Evolutionary conservation across 1,140 invertebrate genomes (phyloP), one percentile per base, ranked within the genome.

Genomic region (Drosophila funebris): DNA sequence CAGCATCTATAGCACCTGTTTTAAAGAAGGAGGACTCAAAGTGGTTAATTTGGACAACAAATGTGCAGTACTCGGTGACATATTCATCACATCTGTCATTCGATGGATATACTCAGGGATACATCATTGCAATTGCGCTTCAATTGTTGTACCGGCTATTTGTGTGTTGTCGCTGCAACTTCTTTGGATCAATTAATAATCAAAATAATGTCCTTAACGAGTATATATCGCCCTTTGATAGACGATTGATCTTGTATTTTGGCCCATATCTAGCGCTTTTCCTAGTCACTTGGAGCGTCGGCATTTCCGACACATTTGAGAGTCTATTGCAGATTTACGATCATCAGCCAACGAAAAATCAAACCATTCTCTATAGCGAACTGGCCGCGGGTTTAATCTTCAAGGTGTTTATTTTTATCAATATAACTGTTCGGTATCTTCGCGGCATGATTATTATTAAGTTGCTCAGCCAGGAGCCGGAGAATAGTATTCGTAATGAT

Each of bases 381-480:
- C 13, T 80, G 1, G 1, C 3, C 6, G 6, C 63, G 11, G 11
- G 4, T 0, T 0, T 80, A 1, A 0, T 63, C 0, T 76, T 76
- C 9, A 81, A 81, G 36, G 0, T 81, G 3, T 3, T 80, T 0
- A 20, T 64, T 5, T 0, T 75, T 11, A 5, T 18, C 18, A 61
- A 76, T 37, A 18, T 37, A 0, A 6, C 14, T 7, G 4, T 11
- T 2, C 20, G 64, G 0, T 6, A 4, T 14, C 27, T 57, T 4
- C 73, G 62, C 20, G 11, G 7, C 31, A 36, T 16, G 4, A 0
- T 20, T 3, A 8, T 44, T 0, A 0, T 80, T 0, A 8, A 22
- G 0, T 0, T 37, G 0, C 33, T 73, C 0, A 1, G 14, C 0
- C 0, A n/a, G 0, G 58, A 81, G 4, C 0, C 31, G 1, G 31